phyloP scores from a whole-genome alignment of 53 echinoderm and acorn worm species.

The Hippasteria phrygiana region DNA sequence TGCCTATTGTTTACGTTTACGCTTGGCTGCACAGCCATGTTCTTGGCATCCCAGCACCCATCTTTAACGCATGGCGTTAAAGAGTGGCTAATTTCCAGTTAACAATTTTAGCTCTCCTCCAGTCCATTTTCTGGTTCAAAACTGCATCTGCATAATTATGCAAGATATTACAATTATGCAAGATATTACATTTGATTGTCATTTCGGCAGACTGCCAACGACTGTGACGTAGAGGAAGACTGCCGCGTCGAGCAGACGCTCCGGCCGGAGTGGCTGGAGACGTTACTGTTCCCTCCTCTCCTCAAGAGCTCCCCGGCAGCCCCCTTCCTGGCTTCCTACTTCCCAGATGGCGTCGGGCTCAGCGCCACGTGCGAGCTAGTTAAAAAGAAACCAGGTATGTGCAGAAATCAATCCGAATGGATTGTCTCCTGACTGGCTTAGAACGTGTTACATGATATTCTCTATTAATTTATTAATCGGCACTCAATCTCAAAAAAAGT shows the following conservation, averaged over 20 bases:
- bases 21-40: no score
- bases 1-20: no score
- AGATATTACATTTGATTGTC: no score
- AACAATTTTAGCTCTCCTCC: no score
- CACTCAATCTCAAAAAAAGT: no score
- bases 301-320: slow-evolving; percentile 95
- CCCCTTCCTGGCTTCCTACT: slow-evolving; percentile 85
- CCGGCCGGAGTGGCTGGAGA: slow-evolving; percentile 83
- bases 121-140: no score
- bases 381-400: slow-evolving; percentile 72
- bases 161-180: no score
- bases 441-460: background rate
- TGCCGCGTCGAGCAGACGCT: slow-evolving; percentile 80
- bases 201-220: slow-evolving; percentile 43
- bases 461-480: no score
- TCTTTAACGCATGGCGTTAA: no score
- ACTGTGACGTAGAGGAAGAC: slow-evolving; percentile 79
- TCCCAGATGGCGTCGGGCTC: slow-evolving; percentile 96
- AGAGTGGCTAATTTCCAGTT: no score
- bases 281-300: slow-evolving; percentile 86
- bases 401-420: background rate
- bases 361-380: slow-evolving; percentile 88
- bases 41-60: no score
- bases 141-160: no score
- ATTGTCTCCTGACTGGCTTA: background rate